Evolutionary conservation across 2,797 vertebrate genomes (phyloP).

Genomic region (Liparis tanakae): DNA sequence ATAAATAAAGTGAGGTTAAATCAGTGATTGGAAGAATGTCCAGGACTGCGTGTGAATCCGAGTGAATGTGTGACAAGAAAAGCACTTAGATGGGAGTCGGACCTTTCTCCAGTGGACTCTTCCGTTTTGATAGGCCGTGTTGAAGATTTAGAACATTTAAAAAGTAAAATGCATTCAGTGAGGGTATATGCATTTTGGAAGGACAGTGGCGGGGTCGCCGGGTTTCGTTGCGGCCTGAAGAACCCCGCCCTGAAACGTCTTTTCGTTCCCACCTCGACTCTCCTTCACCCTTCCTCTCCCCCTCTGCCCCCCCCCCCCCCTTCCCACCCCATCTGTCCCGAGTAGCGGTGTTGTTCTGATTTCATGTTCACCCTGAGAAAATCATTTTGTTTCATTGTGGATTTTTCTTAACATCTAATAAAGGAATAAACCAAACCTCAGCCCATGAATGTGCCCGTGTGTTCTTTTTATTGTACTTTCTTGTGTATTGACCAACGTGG

Average conservation of each 20-base stretch:
- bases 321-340: constrained; percentile 51
- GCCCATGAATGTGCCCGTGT: constrained; percentile 1
- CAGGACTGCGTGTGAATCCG: constrained; percentile 26
- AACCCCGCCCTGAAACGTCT: constrained; percentile 86
- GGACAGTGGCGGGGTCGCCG: constrained; percentile 44
- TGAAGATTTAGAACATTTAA: constrained; percentile 1
- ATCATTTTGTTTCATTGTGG: constrained; percentile 99
- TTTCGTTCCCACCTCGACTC: constrained; percentile 84
- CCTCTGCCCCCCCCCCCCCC: constrained; percentile 48
- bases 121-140: constrained; percentile 77
- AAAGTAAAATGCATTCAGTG: constrained; percentile 50
- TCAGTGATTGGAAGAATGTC: constrained; percentile 50
- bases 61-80: constrained; percentile 70
- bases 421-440: constrained; percentile 87
- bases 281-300: constrained; percentile 75
- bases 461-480: neutral
- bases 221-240: constrained; percentile 83
- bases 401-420: constrained; percentile 99
- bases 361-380: constrained; percentile 96
- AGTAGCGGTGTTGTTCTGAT: constrained; percentile 95
- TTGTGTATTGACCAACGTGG: neutral
- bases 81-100: constrained; percentile 82
- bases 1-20: constrained; percentile 53
- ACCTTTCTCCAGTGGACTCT: constrained; percentile 71
- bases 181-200: constrained; percentile 72